Conservation (phyloP, 2,888 invertebrate genomes). For the Andricus curvator region DNA sequence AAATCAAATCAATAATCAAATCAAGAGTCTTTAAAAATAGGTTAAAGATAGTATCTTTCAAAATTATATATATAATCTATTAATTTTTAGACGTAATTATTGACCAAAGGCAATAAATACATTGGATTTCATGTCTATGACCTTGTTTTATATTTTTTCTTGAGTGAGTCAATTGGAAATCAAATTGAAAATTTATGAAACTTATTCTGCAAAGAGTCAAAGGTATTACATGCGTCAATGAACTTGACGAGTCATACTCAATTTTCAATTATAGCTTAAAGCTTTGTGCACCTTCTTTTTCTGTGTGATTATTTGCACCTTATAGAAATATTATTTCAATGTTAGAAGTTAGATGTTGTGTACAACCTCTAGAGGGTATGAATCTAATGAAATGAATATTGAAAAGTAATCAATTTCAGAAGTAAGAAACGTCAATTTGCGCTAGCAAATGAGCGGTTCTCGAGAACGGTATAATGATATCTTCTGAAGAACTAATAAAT, state of each 20-base stretch:
- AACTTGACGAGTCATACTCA: conserved; percentile 6
- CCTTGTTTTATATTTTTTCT: no score
- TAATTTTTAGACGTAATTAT: no score
- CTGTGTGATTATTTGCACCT: conserved; percentile 2
- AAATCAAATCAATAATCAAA: not conserved
- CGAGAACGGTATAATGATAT: conserved; percentile 2
- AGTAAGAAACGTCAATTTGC: not conserved
- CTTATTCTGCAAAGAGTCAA: not conserved
- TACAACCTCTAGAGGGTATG: not conserved
- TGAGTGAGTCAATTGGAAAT: not conserved
- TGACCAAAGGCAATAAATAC: no score
- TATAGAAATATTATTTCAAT: not conserved
- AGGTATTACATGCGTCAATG: not conserved
- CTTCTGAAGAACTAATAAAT: not conserved
- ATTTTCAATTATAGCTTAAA: conserved; percentile 2
- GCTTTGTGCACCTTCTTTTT: not conserved
- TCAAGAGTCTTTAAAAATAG: not conserved
- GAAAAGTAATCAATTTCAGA: conserved; percentile 16
- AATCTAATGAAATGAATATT: conserved; percentile 8
- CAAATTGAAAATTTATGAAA: not conserved
- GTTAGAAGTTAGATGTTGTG: not conserved
- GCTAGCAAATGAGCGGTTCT: not conserved
- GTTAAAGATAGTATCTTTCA: not conserved
- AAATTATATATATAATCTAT: no score
- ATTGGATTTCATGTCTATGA: no score